Evolutionary conservation across 2,888 invertebrate genomes (phyloP).

Genomic region (Auanema sp.): DNA sequence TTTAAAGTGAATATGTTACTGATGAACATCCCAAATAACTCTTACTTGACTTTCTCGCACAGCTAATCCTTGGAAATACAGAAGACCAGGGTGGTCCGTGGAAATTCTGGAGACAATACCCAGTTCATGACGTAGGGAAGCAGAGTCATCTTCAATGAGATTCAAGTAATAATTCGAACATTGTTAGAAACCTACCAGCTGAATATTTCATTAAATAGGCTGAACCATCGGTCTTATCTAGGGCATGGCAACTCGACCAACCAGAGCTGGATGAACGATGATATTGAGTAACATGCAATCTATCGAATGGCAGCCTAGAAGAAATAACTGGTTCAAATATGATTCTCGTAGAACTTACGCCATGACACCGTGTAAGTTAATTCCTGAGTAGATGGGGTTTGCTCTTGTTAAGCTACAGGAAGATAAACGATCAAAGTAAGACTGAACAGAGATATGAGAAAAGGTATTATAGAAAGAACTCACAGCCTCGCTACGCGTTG

Average conservation of each 20-base stretch:
- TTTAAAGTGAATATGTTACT: neutral
- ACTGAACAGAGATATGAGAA: neutral
- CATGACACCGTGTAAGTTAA: constrained; percentile 17
- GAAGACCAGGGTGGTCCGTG: constrained; percentile 15
- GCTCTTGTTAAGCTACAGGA: constrained; percentile 15
- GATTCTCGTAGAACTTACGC: constrained; percentile 13
- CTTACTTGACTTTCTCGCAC: constrained; percentile 13
- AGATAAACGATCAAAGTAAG: constrained; percentile 20
- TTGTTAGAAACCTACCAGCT: neutral
- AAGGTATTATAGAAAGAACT: no score
- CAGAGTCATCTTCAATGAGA: constrained; percentile 12
- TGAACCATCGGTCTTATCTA: constrained; percentile 10
- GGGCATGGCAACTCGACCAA: constrained; percentile 15
- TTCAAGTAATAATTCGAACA: neutral
- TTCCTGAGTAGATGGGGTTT: constrained; percentile 18
- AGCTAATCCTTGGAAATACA: constrained; percentile 19
- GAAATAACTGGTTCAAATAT: no score
- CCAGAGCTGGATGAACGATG: constrained; percentile 5
- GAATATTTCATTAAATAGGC: constrained; percentile 18
- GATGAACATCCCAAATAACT: no score
- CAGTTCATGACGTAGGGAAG: constrained; percentile 16
- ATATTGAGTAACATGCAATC: constrained; percentile 9
- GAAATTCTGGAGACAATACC: constrained; percentile 15
- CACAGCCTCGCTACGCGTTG: constrained; percentile 20
- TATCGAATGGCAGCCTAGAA: constrained; percentile 15